A percentile compares a stretch with the other conserved stretches of the same genome.
Evolutionary conservation across 2,113 vertebrate genomes (phyloP).

Genomic region (Mellivora capensis): DNA sequence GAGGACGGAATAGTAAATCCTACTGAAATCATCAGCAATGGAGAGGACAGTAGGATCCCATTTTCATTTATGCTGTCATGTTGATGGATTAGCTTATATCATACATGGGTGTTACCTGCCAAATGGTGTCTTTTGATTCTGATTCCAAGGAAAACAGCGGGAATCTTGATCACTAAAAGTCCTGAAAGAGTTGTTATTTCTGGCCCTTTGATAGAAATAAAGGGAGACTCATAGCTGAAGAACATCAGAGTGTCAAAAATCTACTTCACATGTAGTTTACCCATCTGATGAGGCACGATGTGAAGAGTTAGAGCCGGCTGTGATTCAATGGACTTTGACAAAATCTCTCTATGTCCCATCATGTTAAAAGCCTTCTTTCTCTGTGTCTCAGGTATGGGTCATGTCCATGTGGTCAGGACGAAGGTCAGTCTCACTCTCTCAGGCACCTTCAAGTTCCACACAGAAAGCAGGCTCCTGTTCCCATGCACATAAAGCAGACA

Average conservation of each 20-base stretch:
- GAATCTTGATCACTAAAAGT: conserved; percentile 55
- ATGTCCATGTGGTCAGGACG: neutral
- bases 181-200: conserved; percentile 59
- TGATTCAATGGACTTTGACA: neutral
- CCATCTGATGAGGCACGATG: neutral
- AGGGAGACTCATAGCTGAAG: conserved; percentile 25
- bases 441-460: neutral
- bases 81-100: conserved; percentile 69
- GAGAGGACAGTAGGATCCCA: conserved; percentile 36
- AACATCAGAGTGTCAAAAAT: conserved; percentile 39
- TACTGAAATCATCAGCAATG: neutral
- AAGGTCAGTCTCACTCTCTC: neutral
- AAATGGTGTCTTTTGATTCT: conserved; percentile 70
- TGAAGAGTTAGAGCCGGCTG: neutral
- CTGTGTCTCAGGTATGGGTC: neutral
- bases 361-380: neutral
- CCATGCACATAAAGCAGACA: neutral
- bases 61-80: conserved; percentile 58
- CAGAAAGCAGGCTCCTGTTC: neutral
- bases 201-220: conserved; percentile 67
- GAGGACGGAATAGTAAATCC: neutral
- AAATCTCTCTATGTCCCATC: neutral
- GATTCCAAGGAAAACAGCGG: conserved; percentile 75
- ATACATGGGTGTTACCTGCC: conserved; percentile 49
- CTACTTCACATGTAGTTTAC: neutral